phyloP scores from a whole-genome alignment of 92 coral and sea anemone genomes.

The Heliopora coerulea region DNA sequence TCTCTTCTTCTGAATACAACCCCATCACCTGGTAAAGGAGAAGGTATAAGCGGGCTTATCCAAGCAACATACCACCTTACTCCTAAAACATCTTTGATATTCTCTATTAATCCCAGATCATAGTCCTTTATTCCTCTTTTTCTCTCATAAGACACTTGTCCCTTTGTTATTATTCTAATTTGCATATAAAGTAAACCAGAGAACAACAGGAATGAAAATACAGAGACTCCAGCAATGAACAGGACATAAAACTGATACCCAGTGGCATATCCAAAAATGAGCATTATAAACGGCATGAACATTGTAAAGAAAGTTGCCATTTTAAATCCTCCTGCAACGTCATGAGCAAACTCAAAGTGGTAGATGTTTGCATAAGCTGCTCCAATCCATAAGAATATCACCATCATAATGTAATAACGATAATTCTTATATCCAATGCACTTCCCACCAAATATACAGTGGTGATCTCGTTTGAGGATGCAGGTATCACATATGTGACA shows the following conservation, averaged over 20 bases:
- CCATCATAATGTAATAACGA: conserved; percentile 86
- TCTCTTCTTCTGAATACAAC: conserved; percentile 34
- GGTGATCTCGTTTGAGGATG: conserved; percentile 89
- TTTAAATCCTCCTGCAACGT: conserved; percentile 68
- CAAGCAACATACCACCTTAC: conserved; percentile 81
- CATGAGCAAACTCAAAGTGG: conserved; percentile 79
- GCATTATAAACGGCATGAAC: conserved; percentile 77
- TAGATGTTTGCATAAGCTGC: conserved; percentile 86
- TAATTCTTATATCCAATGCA: conserved; percentile 94
- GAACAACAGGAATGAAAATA: conserved; percentile 76
- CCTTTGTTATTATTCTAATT: conserved; percentile 65
- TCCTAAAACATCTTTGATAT: conserved; percentile 82
- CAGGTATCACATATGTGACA: conserved; percentile 90
- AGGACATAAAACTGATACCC: conserved; percentile 76
- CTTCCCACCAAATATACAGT: conserved; percentile 88
- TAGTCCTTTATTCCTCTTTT: conserved; percentile 71
- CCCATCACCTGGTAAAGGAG: conserved; percentile 83
- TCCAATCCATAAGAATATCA: conserved; percentile 86
- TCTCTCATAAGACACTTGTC: conserved; percentile 88
- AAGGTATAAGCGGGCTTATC: conserved; percentile 82
- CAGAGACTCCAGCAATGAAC: conserved; percentile 73
- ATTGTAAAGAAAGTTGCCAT: conserved; percentile 76
- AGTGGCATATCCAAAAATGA: conserved; percentile 74
- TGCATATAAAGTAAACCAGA: conserved; percentile 78
- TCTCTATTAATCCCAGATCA: conserved; percentile 69